phyloP scores from a whole-genome alignment of 2,113 vertebrate species.

The Phainopepla nitens region DNA sequence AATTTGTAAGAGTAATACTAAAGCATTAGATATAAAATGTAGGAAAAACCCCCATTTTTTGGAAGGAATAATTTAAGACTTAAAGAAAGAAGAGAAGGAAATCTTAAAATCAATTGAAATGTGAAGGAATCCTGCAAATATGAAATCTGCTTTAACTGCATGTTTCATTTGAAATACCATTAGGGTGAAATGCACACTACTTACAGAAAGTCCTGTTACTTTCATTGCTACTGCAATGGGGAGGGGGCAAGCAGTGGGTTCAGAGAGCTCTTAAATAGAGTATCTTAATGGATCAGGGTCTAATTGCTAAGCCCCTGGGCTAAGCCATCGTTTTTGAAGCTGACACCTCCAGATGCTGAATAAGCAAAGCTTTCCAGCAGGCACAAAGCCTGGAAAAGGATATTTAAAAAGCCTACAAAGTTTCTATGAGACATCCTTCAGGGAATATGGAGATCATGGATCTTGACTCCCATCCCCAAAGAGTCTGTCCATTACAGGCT shows the following conservation, averaged over 20 bases:
- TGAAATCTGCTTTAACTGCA: background rate
- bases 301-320: background rate
- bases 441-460: background rate
- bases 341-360: conserved; percentile 28
- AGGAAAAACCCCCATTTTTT: background rate
- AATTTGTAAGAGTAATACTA: background rate
- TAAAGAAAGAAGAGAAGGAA: background rate
- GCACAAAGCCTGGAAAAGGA: background rate
- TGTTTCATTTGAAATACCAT: background rate
- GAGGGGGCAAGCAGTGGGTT: background rate
- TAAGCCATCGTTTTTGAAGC: background rate
- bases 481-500: background rate
- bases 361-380: background rate
- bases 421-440: background rate
- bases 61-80: background rate
- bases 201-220: background rate
- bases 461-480: background rate
- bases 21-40: background rate
- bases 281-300: conserved; percentile 9
- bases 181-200: background rate
- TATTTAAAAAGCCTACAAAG: background rate
- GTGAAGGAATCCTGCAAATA: background rate
- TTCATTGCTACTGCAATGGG: background rate
- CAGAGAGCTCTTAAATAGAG: background rate
- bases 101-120: background rate